Conservation (phyloP, 2,888 invertebrate species). For the Tachystola acroxantha region DNA sequence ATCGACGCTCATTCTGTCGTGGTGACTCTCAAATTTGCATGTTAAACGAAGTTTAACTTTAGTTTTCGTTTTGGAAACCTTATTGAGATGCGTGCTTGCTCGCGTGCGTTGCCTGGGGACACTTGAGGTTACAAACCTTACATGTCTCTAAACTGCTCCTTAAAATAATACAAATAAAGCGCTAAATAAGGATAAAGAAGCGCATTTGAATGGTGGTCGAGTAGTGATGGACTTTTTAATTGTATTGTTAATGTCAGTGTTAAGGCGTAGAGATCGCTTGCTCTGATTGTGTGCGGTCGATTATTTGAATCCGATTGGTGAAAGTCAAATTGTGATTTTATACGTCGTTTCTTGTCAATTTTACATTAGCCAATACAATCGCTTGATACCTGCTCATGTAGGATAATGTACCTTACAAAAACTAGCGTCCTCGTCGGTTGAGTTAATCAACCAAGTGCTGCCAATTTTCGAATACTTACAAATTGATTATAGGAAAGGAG, state of each 20-base stretch:
- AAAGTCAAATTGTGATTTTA: not conserved
- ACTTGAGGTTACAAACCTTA: slow-evolving; percentile 21
- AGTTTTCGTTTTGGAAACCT: slow-evolving; percentile 67
- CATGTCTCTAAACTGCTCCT: slow-evolving; percentile 10
- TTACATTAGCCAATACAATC: too few species aligned
- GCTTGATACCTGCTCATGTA: too few species aligned
- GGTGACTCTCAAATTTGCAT: slow-evolving; percentile 76
- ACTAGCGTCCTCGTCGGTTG: too few species aligned
- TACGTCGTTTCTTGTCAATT: too few species aligned
- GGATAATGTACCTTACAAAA: too few species aligned
- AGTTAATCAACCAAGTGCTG: too few species aligned
- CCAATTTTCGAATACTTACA: too few species aligned
- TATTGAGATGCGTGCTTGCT: slow-evolving; percentile 67
- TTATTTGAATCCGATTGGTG: slow-evolving; percentile 30
- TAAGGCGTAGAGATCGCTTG: slow-evolving; percentile 75
- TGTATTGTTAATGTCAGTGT: slow-evolving; percentile 72
- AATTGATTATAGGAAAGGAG: too few species aligned
- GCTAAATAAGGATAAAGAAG: slow-evolving; percentile 15
- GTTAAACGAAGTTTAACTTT: slow-evolving; percentile 75
- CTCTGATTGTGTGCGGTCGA: slow-evolving; percentile 65
- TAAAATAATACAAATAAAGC: slow-evolving; percentile 29
- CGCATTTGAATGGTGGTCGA: slow-evolving; percentile 16
- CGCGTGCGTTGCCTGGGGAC: slow-evolving; percentile 60
- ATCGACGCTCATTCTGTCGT: slow-evolving; percentile 75
- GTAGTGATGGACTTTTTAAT: slow-evolving; percentile 69